Conservation (phyloP, 2,797 vertebrate genomes). For the Pangasius sanitwongsei region DNA sequence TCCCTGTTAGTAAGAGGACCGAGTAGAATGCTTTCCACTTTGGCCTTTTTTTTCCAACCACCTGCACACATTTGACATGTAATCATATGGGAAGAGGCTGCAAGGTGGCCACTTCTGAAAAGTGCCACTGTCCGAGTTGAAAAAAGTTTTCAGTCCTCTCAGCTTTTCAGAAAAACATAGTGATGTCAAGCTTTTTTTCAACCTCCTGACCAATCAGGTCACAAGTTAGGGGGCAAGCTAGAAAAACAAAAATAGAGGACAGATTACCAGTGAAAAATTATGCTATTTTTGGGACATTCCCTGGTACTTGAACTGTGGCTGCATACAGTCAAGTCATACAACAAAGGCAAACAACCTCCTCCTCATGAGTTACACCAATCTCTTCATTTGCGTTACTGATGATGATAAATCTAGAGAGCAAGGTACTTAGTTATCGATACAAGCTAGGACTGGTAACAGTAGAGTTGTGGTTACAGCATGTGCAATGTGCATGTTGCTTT, state of each 20-base stretch:
- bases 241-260: not conserved
- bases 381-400: not conserved
- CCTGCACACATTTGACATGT: not conserved
- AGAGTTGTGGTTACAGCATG: not conserved
- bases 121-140: not conserved
- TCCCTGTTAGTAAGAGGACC: not conserved
- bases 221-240: not conserved
- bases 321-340: not conserved
- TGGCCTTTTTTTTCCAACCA: not conserved
- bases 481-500: not conserved
- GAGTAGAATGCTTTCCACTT: not conserved
- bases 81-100: not conserved
- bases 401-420: not conserved
- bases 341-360: not conserved
- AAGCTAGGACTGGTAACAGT: not conserved
- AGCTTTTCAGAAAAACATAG: not conserved
- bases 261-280: not conserved
- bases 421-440: not conserved
- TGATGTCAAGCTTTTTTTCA: not conserved
- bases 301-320: not conserved
- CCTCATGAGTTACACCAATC: not conserved
- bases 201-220: not conserved
- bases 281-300: not conserved
- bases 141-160: not conserved
- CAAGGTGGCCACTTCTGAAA: not conserved